Percentiles rank a stretch among this genome's conserved stretches.
Evolutionary conservation across 2,113 vertebrate genomes (phyloP).

Genomic region (Anser brachyrhynchus): DNA sequence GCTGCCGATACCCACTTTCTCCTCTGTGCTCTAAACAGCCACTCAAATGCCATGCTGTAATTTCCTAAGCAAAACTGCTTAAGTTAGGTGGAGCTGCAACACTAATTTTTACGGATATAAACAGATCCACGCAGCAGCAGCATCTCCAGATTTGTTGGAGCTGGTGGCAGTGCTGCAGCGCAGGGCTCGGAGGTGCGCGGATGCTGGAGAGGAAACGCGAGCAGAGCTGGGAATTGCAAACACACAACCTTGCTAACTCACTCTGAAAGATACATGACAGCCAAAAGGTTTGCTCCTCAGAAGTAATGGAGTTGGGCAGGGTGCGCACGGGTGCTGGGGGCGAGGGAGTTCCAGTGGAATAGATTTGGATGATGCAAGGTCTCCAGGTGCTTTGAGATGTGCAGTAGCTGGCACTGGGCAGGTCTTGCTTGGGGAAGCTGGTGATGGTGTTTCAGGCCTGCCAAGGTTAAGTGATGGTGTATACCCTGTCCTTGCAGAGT

Average conservation of each 20-base stretch:
- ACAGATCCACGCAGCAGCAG: conserved; percentile 20
- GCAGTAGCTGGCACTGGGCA: neutral
- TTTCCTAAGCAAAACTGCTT: conserved; percentile 51
- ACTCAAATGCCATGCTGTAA: conserved; percentile 58
- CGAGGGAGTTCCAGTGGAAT: neutral
- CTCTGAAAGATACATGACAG: conserved; percentile 38
- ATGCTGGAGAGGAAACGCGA: neutral
- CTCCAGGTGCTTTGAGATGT: neutral
- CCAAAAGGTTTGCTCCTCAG: conserved; percentile 7
- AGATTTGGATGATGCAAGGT: neutral
- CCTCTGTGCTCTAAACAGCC: conserved; percentile 53
- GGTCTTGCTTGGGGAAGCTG: neutral
- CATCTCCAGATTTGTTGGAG: neutral
- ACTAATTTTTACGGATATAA: conserved; percentile 66
- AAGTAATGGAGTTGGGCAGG: neutral
- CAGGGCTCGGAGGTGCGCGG: neutral
- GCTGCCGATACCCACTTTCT: conserved; percentile 47
- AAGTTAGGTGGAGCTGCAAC: conserved; percentile 76
- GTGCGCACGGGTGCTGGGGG: neutral
- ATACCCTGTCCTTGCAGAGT: neutral
- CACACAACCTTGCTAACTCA: neutral
- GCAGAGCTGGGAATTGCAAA: neutral
- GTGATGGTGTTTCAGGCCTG: neutral
- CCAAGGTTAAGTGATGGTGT: neutral
- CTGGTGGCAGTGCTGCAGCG: neutral